Percentiles rank a stretch among this genome's conserved stretches.
These are phyloP conservation scores for Caenorhabditis angaria DNA, from an alignment of 2,888 invertebrate genomes.

Conservation along the genomic window DNA sequence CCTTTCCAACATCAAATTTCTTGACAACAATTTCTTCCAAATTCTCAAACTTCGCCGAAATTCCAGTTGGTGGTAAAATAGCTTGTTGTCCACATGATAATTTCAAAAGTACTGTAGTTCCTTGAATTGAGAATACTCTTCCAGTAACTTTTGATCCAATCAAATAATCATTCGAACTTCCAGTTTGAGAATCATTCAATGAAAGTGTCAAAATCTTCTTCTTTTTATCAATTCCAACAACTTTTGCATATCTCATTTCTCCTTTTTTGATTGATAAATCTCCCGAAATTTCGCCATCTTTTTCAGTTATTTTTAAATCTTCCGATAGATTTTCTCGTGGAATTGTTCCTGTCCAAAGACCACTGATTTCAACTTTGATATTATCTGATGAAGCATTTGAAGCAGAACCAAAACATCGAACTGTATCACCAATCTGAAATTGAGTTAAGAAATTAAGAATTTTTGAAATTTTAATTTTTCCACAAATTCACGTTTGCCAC, in stretches of 20 bases:
- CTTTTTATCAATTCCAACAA: slow-evolving; percentile 24
- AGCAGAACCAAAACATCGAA: slow-evolving; percentile 35
- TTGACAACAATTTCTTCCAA: slow-evolving; percentile 26
- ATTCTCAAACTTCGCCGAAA: slow-evolving; percentile 40
- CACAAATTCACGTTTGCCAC: too few relatives aligned
- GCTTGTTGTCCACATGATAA: slow-evolving; percentile 46
- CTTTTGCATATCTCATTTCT: slow-evolving; percentile 21
- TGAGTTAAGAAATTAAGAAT: slow-evolving; percentile 5
- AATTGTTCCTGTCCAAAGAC: slow-evolving; percentile 31
- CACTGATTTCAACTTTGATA: slow-evolving; percentile 37
- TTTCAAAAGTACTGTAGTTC: slow-evolving; percentile 23
- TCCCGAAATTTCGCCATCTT: slow-evolving; percentile 17
- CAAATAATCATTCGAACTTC: slow-evolving; percentile 14
- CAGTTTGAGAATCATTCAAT: neutral
- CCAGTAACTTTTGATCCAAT: slow-evolving; percentile 22
- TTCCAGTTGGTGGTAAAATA: slow-evolving; percentile 41
- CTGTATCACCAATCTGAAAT: slow-evolving; percentile 30
- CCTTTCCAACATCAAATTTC: slow-evolving; percentile 23
- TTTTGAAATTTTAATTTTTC: neutral
- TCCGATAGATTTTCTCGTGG: slow-evolving; percentile 33
- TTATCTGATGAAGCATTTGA: slow-evolving; percentile 15
- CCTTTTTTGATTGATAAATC: slow-evolving; percentile 25
- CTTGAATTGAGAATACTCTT: slow-evolving; percentile 21
- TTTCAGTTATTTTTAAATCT: slow-evolving; percentile 19
- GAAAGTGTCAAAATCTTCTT: slow-evolving; percentile 15